phyloP scores from a whole-genome alignment of 2,797 vertebrate species.

The Gambusia yucatana region DNA sequence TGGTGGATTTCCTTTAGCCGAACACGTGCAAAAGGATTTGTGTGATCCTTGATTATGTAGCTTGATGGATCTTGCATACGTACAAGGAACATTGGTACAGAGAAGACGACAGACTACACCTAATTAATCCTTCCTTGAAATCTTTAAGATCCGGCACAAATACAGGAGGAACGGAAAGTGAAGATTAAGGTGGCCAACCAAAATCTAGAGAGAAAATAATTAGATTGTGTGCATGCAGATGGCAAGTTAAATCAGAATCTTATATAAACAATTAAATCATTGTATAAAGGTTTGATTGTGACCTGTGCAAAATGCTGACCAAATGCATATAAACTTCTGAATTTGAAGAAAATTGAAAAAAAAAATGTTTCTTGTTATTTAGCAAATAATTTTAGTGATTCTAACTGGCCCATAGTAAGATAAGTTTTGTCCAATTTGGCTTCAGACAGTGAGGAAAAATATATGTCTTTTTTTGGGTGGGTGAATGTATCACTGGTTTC shows the following conservation, averaged over 20 bases:
- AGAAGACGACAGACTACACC: constrained; percentile 46
- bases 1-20: constrained; percentile 22
- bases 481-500: not conserved
- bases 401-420: not conserved
- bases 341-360: not conserved
- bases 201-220: not conserved
- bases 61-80: constrained; percentile 41
- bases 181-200: constrained; percentile 8
- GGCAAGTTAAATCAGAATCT: not conserved
- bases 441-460: not conserved
- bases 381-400: too few relatives aligned
- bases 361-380: not conserved
- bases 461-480: not conserved
- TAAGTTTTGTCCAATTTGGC: not conserved
- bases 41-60: constrained; percentile 43
- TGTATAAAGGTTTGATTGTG: not conserved
- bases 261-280: not conserved
- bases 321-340: too few relatives aligned
- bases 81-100: constrained; percentile 47
- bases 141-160: constrained; percentile 53
- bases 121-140: constrained; percentile 61
- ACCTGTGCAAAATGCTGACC: not conserved
- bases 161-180: constrained; percentile 9
- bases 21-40: constrained; percentile 42
- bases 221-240: too few relatives aligned